Evolutionary conservation across 2,113 vertebrate genomes (phyloP).

Genomic region (Rhizomys pruinosus): DNA sequence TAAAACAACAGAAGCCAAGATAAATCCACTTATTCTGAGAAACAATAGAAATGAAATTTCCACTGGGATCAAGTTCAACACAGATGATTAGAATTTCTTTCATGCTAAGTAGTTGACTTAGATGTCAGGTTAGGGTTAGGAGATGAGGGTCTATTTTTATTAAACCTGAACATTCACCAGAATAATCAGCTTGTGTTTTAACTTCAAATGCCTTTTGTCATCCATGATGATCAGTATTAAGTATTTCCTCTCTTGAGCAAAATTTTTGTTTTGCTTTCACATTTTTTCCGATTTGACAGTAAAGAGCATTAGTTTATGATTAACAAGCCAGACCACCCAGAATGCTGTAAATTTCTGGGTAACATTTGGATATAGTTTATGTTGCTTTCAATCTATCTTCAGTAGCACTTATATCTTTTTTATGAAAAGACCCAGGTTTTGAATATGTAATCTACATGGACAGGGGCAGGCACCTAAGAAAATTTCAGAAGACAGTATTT

Average conservation of each 20-base stretch:
- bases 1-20: slow-evolving; percentile 62
- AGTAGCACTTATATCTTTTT: not conserved
- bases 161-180: slow-evolving; percentile 7
- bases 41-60: slow-evolving; percentile 72
- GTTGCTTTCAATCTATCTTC: slow-evolving; percentile 42
- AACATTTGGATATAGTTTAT: slow-evolving; percentile 5
- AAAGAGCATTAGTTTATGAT: slow-evolving; percentile 47
- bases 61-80: slow-evolving; percentile 34
- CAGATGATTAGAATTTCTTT: slow-evolving; percentile 67
- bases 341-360: not conserved
- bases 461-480: not conserved
- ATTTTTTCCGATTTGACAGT: slow-evolving; percentile 64
- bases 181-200: slow-evolving; percentile 46
- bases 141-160: slow-evolving; percentile 21
- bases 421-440: slow-evolving; percentile 46
- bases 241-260: slow-evolving; percentile 15
- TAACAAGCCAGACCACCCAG: slow-evolving; percentile 73
- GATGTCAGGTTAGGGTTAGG: not conserved
- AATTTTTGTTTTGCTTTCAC: slow-evolving; percentile 67
- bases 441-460: not conserved
- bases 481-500: slow-evolving; percentile 2
- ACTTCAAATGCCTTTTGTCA: slow-evolving; percentile 49
- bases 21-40: slow-evolving; percentile 68
- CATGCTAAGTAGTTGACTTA: slow-evolving; percentile 48
- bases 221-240: slow-evolving; percentile 38